Conservation (phyloP, 2,797 vertebrate species). For the Morus bassanus region DNA sequence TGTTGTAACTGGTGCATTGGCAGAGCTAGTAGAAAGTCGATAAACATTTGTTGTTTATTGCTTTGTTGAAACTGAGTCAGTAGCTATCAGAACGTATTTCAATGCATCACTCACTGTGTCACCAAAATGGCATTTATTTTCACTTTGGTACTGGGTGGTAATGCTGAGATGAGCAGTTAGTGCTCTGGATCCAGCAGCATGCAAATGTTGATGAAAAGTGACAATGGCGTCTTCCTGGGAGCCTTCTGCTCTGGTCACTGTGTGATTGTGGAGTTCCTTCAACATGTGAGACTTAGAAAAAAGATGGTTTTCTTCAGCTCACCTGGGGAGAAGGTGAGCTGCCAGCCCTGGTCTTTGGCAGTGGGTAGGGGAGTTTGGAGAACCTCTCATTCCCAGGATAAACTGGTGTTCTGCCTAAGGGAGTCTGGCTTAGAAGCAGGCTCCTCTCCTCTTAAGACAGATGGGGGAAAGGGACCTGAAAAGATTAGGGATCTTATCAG, state of each 20-base stretch:
- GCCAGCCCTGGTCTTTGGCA: background rate
- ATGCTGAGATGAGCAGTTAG: background rate
- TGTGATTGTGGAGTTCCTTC: background rate
- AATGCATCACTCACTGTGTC: background rate
- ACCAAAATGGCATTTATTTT: background rate
- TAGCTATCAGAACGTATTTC: background rate
- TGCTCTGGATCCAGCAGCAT: background rate
- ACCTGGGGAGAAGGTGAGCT: background rate
- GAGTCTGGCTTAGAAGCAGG: background rate
- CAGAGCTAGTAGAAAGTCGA: background rate
- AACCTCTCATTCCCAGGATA: background rate
- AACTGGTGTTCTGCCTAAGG: background rate
- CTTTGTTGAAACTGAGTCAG: conserved; percentile 32
- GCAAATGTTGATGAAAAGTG: background rate
- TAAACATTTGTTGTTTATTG: conserved; percentile 22
- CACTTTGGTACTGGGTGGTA: background rate
- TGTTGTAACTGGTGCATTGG: background rate
- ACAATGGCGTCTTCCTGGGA: background rate
- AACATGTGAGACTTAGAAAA: background rate
- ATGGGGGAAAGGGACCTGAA: background rate
- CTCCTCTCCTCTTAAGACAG: background rate
- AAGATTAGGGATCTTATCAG: background rate
- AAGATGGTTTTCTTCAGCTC: background rate
- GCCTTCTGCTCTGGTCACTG: background rate
- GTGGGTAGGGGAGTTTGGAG: background rate